Evolutionary conservation across 2,113 vertebrate species (phyloP), one percentile per base, ranked within the genome.

Genomic region (Trematomus loennbergii): DNA sequence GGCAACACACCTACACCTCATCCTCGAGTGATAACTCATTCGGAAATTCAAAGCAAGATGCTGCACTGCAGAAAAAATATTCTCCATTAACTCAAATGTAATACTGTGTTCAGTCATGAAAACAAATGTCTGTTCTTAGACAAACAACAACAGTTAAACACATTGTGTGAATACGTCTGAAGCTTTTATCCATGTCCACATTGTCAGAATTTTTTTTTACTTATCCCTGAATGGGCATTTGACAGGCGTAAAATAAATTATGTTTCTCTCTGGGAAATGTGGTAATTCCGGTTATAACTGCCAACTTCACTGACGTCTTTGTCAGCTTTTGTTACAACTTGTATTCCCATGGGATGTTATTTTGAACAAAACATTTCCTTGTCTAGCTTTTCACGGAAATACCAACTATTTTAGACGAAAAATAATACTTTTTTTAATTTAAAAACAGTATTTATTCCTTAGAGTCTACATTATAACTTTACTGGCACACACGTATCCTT

Each of bases 1-100:
- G 60, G 80, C 67, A 85, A 87, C 88, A 78, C 65, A 72, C 60
- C 70, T 68, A 68, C 72, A 58, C 61, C 66, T 75, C 69, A 59
- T 43, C 36, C 20, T 54, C 25, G 20, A 50, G 12, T 52, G 58
- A 76, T 20, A 70, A 18, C 59, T 33, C 53, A 84, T 29, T 29
- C 29, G 3, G 52, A 53, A 16, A n/a, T 4, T 4, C 29, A 29
- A 29, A 29, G 29, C 3, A 45, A 50, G 48, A 58, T 60, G 60
- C 45, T 54, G 65, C 83, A 75, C 36, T 72, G 59, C 63, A 70
- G 53, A 46, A 67, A 52, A 9, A 29, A 18, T 22, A 49, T 55
- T 65, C 17, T 8, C 10, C n/a, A n/a, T 57, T 13, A 13, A 65
- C 11, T 5, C 61, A 43, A 9, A 50, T 29, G 33, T 52, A 15